These are phyloP conservation scores for Grammatotria lemairii DNA, from an alignment of 2,113 vertebrate genomes.

Conservation along the genomic window DNA sequence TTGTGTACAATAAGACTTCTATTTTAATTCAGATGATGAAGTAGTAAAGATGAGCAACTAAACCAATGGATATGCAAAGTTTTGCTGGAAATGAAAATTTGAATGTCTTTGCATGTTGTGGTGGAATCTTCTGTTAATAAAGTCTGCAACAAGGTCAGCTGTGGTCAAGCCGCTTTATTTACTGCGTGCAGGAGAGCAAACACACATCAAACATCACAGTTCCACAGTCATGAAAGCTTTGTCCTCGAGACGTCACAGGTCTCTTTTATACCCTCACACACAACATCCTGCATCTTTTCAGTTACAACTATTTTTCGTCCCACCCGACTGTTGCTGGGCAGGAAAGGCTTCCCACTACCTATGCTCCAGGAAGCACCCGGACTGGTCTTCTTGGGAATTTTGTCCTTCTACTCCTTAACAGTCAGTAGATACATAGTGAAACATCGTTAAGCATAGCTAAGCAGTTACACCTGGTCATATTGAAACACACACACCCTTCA, in stretches of 20 bases:
- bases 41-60: background rate
- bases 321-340: background rate
- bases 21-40: background rate
- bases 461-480: background rate
- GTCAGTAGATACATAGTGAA: background rate
- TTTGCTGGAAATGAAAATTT: background rate
- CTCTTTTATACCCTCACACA: background rate
- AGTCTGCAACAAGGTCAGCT: background rate
- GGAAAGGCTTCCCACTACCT: background rate
- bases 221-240: background rate
- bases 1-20: background rate
- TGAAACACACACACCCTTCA: background rate
- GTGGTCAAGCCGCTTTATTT: background rate
- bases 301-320: fast-evolving
- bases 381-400: background rate
- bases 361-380: background rate
- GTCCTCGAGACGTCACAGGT: background rate
- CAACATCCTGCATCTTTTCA: background rate
- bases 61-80: background rate
- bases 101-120: background rate
- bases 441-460: background rate
- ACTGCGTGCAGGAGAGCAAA: background rate
- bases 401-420: background rate
- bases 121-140: background rate
- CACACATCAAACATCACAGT: background rate